Conservation (phyloP, 2,797 vertebrate genomes). For the Alfaro cultratus region DNA sequence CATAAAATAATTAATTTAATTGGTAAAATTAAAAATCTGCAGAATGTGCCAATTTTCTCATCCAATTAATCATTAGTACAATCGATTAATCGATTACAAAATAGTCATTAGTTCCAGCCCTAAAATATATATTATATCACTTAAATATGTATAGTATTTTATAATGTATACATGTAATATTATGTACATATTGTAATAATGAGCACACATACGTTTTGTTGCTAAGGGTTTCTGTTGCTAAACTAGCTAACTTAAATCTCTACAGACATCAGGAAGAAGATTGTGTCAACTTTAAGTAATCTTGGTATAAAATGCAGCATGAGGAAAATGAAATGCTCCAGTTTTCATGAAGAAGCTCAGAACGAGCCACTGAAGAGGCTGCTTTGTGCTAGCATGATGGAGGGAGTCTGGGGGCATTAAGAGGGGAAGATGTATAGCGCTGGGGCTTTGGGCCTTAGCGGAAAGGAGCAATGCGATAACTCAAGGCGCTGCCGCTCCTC, state of each 20-base stretch:
- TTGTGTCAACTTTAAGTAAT: slow-evolving; percentile 3
- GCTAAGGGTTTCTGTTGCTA: neutral
- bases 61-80: too few relatives aligned
- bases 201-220: too few relatives aligned
- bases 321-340: slow-evolving; percentile 3
- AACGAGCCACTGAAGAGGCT: slow-evolving; percentile 12
- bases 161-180: too few relatives aligned
- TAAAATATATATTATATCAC: too few relatives aligned
- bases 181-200: too few relatives aligned
- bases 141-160: too few relatives aligned
- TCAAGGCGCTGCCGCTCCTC: slow-evolving; percentile 51
- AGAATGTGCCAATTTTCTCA: too few relatives aligned
- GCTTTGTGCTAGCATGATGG: slow-evolving; percentile 5
- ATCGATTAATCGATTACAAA: too few relatives aligned
- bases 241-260: neutral
- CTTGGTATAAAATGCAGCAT: neutral
- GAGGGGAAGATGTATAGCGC: slow-evolving; percentile 44
- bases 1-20: too few relatives aligned
- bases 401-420: slow-evolving; percentile 22
- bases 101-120: too few relatives aligned
- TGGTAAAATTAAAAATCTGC: too few relatives aligned
- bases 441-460: slow-evolving; percentile 42
- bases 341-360: slow-evolving; percentile 4
- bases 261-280: slow-evolving; percentile 6
- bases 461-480: slow-evolving; percentile 47